phyloP scores from a whole-genome alignment of 2,113 vertebrate genomes.

The Festucalex cinctus region DNA sequence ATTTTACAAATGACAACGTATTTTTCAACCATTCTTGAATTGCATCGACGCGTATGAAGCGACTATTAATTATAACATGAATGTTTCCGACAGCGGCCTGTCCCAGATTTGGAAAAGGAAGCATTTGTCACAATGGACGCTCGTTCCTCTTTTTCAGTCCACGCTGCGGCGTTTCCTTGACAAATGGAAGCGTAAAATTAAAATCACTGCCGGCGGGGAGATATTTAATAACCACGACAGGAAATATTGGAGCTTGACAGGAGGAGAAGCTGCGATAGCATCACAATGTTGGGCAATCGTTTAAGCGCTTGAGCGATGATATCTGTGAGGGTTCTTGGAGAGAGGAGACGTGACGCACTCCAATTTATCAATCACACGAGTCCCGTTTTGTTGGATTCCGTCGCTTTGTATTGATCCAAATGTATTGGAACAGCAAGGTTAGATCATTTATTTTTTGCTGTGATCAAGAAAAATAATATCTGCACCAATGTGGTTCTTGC shows the following conservation, averaged over 20 bases:
- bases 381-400: neutral
- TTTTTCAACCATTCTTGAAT: neutral
- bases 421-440: no score
- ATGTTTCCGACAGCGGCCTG: no score
- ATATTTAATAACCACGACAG: slow-evolving; percentile 43
- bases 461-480: no score
- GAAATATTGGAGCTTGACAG: slow-evolving; percentile 40
- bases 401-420: no score
- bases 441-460: no score
- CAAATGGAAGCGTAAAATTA: slow-evolving; percentile 34
- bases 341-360: slow-evolving; percentile 14
- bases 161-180: slow-evolving; percentile 10
- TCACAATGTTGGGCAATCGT: slow-evolving; percentile 32
- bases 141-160: slow-evolving; percentile 4
- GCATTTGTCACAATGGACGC: slow-evolving; percentile 27
- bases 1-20: no score
- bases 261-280: slow-evolving; percentile 27
- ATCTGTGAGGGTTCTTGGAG: slow-evolving; percentile 28
- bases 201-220: slow-evolving; percentile 23
- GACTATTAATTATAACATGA: no score
- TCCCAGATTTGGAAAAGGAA: neutral
- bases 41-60: neutral
- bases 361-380: neutral
- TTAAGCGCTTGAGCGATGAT: slow-evolving; percentile 45
- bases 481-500: no score